Evolutionary conservation across 2,797 vertebrate genomes (phyloP).

Genomic region (Macroramphosus scolopax): DNA sequence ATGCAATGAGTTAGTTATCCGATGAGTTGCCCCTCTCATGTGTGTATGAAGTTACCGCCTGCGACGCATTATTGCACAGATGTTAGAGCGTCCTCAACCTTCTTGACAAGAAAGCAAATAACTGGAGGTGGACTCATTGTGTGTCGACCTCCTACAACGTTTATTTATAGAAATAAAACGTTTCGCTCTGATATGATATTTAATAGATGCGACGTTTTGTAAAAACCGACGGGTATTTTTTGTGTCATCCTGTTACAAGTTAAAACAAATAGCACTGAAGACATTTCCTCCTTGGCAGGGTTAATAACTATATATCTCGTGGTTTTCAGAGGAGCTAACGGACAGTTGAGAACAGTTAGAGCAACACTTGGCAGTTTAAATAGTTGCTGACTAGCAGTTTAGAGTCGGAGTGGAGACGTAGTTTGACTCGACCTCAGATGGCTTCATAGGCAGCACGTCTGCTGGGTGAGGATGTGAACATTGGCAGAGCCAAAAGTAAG

Average conservation of each 20-base stretch:
- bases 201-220: no score
- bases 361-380: conserved; percentile 2
- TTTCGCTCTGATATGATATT: no score
- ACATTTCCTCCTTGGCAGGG: no score
- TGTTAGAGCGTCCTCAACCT: background rate
- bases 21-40: no score
- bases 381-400: background rate
- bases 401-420: conserved; percentile 7
- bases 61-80: background rate
- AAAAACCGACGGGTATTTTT: no score
- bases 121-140: background rate
- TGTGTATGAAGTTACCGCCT: no score
- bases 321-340: background rate
- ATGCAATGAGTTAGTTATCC: no score
- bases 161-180: no score
- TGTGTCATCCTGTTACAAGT: background rate
- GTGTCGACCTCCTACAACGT: no score
- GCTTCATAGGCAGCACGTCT: conserved; percentile 10
- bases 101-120: background rate
- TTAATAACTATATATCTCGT: background rate
- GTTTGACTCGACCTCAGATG: no score
- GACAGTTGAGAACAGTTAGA: background rate
- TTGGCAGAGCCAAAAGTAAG: conserved; percentile 15
- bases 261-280: no score
- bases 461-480: conserved; percentile 1